Evolutionary conservation across 2,797 vertebrate species (phyloP).

Genomic region (Carduelis carduelis): DNA sequence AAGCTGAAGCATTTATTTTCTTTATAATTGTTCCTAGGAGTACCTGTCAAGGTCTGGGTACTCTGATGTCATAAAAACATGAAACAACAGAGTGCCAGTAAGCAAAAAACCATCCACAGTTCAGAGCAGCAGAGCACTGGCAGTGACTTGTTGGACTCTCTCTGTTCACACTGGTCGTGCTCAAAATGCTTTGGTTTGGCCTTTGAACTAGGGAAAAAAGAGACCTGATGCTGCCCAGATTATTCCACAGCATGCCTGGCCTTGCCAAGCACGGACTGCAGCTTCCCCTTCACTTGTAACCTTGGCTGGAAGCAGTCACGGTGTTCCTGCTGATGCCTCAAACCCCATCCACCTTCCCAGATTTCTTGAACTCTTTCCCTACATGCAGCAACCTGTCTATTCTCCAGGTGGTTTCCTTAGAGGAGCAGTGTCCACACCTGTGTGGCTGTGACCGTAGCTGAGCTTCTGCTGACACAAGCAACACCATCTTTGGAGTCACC

Average conservation of each 20-base stretch:
- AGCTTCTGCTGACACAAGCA: slow-evolving; percentile 38
- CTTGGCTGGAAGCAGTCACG: not conserved
- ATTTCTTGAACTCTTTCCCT: not conserved
- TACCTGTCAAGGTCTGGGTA: not conserved
- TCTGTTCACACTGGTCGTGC: rapidly evolving
- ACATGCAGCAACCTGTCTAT: not conserved
- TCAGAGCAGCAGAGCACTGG: not conserved
- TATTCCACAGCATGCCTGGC: slow-evolving; percentile 8
- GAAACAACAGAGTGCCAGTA: not conserved
- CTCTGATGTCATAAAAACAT: not conserved
- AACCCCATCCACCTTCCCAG: not conserved
- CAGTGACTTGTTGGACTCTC: not conserved
- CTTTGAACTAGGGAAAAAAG: slow-evolving; percentile 15
- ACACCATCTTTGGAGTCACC: not conserved
- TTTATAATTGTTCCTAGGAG: not conserved
- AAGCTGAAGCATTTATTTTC: not conserved
- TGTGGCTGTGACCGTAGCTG: not conserved
- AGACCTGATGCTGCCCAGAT: not conserved
- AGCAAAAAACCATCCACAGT: not conserved
- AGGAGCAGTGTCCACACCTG: not conserved
- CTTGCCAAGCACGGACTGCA: not conserved
- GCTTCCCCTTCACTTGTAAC: not conserved
- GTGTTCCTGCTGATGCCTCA: not conserved
- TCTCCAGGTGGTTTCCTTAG: not conserved
- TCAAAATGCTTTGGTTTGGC: not conserved